Evolutionary conservation across 2,797 vertebrate genomes (phyloP).

Genomic region (Amphiprion clarkii): DNA sequence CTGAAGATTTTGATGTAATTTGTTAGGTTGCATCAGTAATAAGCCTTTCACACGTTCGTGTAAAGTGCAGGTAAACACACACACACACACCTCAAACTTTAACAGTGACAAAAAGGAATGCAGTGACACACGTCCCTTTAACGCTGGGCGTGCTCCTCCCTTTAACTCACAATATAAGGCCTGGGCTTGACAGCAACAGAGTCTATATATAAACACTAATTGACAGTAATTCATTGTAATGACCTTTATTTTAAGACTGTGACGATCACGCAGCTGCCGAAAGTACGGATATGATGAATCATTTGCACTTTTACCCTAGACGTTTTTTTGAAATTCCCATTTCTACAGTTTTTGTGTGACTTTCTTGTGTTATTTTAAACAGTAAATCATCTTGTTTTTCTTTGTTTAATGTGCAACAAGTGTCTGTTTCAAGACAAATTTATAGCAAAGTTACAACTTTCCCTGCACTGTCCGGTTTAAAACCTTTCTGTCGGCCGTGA

Average conservation of each 20-base stretch:
- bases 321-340: background rate
- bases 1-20: background rate
- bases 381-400: too few species aligned
- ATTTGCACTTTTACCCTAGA: background rate
- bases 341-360: background rate
- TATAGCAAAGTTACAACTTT: background rate
- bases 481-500: slow-evolving; percentile 1
- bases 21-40: background rate
- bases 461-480: background rate
- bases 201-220: slow-evolving; percentile 1
- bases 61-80: background rate
- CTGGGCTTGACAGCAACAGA: slow-evolving; percentile 15
- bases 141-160: slow-evolving; percentile 43
- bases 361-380: too few species aligned
- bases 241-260: background rate
- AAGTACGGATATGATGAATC: background rate
- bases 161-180: slow-evolving; percentile 19
- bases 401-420: background rate
- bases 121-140: slow-evolving; percentile 31
- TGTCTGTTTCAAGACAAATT: background rate
- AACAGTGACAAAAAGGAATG: slow-evolving; percentile 63
- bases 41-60: slow-evolving; percentile 1
- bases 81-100: slow-evolving; percentile 47
- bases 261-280: background rate
- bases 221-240: slow-evolving; percentile 15